phyloP scores from a whole-genome alignment of 2,888 invertebrate genomes.

The Amphimallon solstitiale region DNA sequence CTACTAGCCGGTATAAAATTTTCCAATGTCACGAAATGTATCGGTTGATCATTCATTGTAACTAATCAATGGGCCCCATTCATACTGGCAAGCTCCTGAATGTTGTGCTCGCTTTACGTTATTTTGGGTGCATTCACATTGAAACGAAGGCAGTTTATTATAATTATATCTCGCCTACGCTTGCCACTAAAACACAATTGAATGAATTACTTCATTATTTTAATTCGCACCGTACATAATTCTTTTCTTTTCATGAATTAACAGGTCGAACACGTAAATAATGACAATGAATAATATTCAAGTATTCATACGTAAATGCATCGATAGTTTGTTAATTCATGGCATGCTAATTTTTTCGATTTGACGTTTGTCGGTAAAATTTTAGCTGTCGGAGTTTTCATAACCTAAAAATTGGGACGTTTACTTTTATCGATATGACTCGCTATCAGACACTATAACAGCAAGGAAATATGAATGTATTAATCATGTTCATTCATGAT shows the following conservation, averaged over 20 bases:
- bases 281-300: not conserved
- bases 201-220: constrained; percentile 40
- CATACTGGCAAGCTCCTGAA: constrained; percentile 51
- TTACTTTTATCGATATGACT: not conserved
- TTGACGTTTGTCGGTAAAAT: not conserved
- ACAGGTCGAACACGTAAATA: not conserved
- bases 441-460: not conserved
- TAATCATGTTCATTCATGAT: constrained; percentile 16
- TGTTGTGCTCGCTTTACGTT: constrained; percentile 53
- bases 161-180: constrained; percentile 50
- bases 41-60: constrained; percentile 53
- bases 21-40: constrained; percentile 36
- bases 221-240: constrained; percentile 30
- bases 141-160: constrained; percentile 50
- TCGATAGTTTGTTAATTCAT: not conserved
- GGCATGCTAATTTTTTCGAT: not conserved
- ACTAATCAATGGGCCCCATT: constrained; percentile 49
- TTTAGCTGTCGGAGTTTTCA: not conserved
- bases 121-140: constrained; percentile 51
- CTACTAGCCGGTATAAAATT: constrained; percentile 22
- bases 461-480: not conserved
- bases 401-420: constrained; percentile 18
- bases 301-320: constrained; percentile 3
- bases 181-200: constrained; percentile 44
- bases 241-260: not conserved